Conservation (phyloP, 2,113 vertebrate genomes). For the Mystacornis crossleyi region DNA sequence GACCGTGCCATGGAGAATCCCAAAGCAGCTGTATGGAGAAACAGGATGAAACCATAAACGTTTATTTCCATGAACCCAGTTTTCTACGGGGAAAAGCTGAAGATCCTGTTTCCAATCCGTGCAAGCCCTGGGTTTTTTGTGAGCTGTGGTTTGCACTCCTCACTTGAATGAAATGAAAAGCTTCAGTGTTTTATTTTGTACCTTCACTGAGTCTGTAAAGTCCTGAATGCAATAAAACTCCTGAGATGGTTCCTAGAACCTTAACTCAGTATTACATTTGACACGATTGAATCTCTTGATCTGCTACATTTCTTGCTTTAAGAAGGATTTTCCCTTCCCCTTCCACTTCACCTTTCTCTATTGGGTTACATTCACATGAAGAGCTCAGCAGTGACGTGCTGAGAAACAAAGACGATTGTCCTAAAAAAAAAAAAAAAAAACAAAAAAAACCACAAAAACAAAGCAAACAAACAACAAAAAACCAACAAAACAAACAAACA, state of each 20-base stretch:
- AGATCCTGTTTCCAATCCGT: neutral
- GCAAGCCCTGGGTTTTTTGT: neutral
- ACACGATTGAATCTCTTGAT: neutral
- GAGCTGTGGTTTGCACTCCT: neutral
- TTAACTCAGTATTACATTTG: neutral
- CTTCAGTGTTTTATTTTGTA: neutral
- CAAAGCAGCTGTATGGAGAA: neutral
- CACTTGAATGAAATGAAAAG: neutral
- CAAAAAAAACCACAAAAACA: too few species aligned
- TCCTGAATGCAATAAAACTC: neutral
- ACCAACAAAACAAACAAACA: neutral
- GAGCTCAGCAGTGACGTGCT: neutral
- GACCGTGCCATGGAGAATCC: neutral
- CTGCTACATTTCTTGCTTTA: neutral
- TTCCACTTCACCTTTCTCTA: neutral
- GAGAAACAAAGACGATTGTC: neutral
- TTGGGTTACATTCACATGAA: neutral
- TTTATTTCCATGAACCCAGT: neutral
- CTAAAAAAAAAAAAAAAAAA: neutral
- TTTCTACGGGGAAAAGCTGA: neutral
- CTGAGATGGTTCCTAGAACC: neutral
- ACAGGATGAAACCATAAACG: neutral
- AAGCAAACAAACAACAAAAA: neutral
- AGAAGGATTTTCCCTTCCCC: neutral
- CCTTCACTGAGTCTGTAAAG: neutral